These are phyloP conservation scores for Volucella inflata DNA, from an alignment of 2,888 invertebrate species.

Conservation along the genomic window DNA sequence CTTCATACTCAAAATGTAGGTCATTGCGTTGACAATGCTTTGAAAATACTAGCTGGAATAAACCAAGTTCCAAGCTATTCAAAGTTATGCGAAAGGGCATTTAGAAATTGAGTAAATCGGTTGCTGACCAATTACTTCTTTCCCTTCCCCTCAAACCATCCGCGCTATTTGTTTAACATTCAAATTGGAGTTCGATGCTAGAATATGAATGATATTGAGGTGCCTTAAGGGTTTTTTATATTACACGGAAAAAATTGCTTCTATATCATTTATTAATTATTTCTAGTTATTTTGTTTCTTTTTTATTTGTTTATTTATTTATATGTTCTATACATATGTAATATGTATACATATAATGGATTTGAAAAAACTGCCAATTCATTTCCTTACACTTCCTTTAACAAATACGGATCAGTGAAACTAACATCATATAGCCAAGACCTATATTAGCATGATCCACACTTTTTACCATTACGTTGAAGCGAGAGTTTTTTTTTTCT, in stretches of 20 bases:
- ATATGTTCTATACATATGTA: too few species aligned
- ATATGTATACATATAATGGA: too few species aligned
- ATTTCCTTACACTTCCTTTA: too few species aligned
- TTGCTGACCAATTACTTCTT: constrained; percentile 35
- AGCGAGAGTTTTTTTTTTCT: too few species aligned
- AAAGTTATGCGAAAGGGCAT: constrained; percentile 1
- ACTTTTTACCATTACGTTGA: too few species aligned
- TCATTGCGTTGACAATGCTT: constrained; percentile 12
- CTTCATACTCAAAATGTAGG: constrained; percentile 11
- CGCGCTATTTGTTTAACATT: constrained; percentile 18
- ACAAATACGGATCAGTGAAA: too few species aligned
- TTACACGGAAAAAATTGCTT: constrained; percentile 21
- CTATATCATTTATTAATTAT: not conserved
- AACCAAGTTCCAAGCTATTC: not conserved
- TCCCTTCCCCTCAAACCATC: not conserved
- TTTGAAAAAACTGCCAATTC: too few species aligned
- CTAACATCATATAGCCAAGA: too few species aligned
- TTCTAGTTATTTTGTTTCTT: not conserved
- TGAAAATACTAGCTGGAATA: constrained; percentile 13
- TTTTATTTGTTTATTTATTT: not conserved
- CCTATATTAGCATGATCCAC: too few species aligned
- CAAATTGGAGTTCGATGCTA: constrained; percentile 9
- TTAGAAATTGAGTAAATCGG: constrained; percentile 23
- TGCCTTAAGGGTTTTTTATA: not conserved
- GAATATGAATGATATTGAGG: not conserved